Evolutionary conservation across 2,888 invertebrate genomes (phyloP).

Genomic region (Eudemis profundana): DNA sequence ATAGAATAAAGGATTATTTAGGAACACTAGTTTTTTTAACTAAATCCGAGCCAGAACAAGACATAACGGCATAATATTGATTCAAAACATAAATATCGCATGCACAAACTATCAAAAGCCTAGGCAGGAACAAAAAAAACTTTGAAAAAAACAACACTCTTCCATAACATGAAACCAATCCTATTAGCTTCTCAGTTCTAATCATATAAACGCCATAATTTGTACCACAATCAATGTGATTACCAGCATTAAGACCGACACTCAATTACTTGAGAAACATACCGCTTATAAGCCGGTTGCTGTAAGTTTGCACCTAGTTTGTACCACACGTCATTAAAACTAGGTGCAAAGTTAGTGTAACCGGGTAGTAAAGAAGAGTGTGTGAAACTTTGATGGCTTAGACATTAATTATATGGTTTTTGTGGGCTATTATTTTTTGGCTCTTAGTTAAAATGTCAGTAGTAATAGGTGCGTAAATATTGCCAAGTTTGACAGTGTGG

Average conservation of each 20-base stretch:
- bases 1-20: too few relatives aligned
- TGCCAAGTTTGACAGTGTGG: slow-evolving; percentile 3
- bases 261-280: slow-evolving; percentile 16
- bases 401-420: slow-evolving; percentile 24
- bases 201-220: slow-evolving; percentile 23
- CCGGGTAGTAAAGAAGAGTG: not conserved
- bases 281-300: not conserved
- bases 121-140: too few relatives aligned
- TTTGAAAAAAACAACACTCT: not conserved
- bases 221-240: slow-evolving; percentile 18
- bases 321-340: not conserved
- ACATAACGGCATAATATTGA: too few relatives aligned
- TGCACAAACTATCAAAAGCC: too few relatives aligned
- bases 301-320: not conserved
- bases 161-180: slow-evolving; percentile 11
- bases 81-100: too few relatives aligned
- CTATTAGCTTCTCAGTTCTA: slow-evolving; percentile 15
- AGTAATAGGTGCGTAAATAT: not conserved
- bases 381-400: slow-evolving; percentile 19
- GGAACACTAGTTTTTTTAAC: too few relatives aligned
- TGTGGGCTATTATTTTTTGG: slow-evolving; percentile 28
- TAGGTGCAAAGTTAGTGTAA: not conserved
- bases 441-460: slow-evolving; percentile 24
- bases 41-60: too few relatives aligned
- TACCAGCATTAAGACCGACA: slow-evolving; percentile 12